Evolutionary conservation across 2,888 invertebrate species (phyloP), one percentile per base, ranked within the genome.

Genomic region (Margaritifera margaritifera): DNA sequence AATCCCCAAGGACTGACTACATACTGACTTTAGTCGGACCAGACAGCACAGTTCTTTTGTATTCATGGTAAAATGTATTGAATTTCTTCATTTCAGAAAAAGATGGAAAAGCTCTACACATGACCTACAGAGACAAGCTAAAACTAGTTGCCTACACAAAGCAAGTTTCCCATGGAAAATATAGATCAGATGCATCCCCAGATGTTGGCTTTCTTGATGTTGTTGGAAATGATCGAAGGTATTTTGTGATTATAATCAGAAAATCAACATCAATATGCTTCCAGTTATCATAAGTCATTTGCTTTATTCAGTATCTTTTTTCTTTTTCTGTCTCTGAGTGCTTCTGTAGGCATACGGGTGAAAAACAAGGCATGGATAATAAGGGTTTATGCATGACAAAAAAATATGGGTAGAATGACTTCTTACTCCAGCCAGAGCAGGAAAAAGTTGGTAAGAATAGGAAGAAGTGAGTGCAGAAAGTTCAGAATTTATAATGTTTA

Each of bases 51-150:
- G 27, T 8, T 42, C 11, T 42, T 42, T 42, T 42, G 42, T 42
- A 11, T 42, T 42, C 11, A 11, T 42, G 11, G 42, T 42, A 42
- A 42, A 42, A 42, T 42, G 8, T 42, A 42, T 42, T 42, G 11
- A 42, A 42, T 2, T 42, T 8, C 11, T 42, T 42, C 11, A 42
- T 73, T 77, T 69, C 90, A 98, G 98, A 98, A 89, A 98, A 98
- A 91, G 95, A 96, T 91, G 98, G 98, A n/a, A 98, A 98, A 92
- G 98, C 97, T 4, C 92, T 98, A 62, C 96, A 97, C 86, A 92
- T 98, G 72, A 95, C 96, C 60, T 99, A 98, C 89, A 95, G 96
- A 90, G 97, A 98, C 87, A 95, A 96, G 87, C 90, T 98, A 66
- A 95, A 95, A 87, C 91, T 99, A 75, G 95, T 98, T 24, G 98